Evolutionary conservation across 2,888 invertebrate genomes (phyloP), one percentile per base, ranked within the genome.

Genomic region (Dasypogon diadema): DNA sequence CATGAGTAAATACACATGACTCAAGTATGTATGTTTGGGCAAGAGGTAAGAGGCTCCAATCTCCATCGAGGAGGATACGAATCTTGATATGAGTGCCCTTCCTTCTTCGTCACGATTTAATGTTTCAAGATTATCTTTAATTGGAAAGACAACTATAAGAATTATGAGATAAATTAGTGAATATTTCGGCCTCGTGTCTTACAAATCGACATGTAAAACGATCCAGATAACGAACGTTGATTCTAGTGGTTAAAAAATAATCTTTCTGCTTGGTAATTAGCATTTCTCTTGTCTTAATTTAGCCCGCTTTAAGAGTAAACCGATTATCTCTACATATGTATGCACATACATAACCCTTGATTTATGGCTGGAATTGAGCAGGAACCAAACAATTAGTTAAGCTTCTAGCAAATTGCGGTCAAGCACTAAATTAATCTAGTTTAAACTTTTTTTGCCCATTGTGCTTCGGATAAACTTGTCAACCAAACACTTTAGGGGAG

Each of bases 91-190:
- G 24, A 21, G 16, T 48, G 46, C 46, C 65, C 65, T 46, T 65
- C 48, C 46, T n/a, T 65, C 42, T 21, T 12, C 65, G 65, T 65
- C 65, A 65, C 46, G 65, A 65, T 14, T 65, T 48, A 24, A 14
- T 65, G 65, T 16, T 46, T 65, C 21, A 4, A 65, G 65, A 65
- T 65, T 65, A 65, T 65, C 65, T 65, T 46, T 65, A 65, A 65
- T 65, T 65, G 65, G 65, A 14, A 65, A 65, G 65, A 65, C 65
- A 65, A 51, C 22, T 24, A 22, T n/a, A 46, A 16, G 46, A 65
- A 46, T 65, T 48, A 65, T 65, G 46, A 65, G 65, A 42, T 65
- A 48, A 65, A 65, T 65, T 42, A 46, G 65, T 26, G 65, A 65
- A 65, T 65, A 65, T 65, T 42, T 65, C 14, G 65, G 48, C 14